phyloP scores from a whole-genome alignment of 2,113 vertebrate species.

The Raja brachyura region DNA sequence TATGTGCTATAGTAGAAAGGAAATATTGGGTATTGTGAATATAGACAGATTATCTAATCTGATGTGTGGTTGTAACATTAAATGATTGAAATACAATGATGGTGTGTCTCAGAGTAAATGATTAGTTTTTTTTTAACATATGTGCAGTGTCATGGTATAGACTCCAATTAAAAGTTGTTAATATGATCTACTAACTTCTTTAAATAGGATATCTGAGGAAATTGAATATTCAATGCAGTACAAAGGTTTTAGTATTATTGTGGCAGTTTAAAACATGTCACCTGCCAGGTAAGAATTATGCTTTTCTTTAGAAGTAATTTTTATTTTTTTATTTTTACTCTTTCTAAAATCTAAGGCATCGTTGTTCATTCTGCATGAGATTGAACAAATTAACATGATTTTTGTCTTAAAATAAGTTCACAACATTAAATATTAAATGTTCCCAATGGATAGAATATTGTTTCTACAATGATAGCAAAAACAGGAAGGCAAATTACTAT shows the following conservation, averaged over 20 bases:
- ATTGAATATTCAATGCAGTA: background rate
- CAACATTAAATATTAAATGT: too few relatives aligned
- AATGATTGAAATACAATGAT: background rate
- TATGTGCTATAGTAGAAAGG: background rate
- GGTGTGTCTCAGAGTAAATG: background rate
- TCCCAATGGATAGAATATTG: background rate
- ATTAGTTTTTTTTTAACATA: background rate
- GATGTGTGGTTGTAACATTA: background rate
- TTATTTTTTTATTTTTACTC: background rate
- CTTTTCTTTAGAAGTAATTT: background rate
- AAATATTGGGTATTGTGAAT: background rate
- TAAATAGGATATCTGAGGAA: background rate
- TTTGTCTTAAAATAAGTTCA: background rate
- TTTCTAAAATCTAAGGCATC: background rate
- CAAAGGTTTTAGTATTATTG: background rate
- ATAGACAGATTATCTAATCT: background rate
- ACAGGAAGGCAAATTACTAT: too few relatives aligned
- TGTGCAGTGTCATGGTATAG: background rate
- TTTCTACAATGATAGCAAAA: too few relatives aligned
- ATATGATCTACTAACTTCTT: background rate
- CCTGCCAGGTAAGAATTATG: background rate
- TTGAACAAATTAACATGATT: background rate
- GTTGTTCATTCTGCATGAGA: background rate
- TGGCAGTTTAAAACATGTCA: background rate
- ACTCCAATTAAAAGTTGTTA: background rate